phyloP scores from a whole-genome alignment of 2,797 vertebrate genomes.

The Alectoris magna region DNA sequence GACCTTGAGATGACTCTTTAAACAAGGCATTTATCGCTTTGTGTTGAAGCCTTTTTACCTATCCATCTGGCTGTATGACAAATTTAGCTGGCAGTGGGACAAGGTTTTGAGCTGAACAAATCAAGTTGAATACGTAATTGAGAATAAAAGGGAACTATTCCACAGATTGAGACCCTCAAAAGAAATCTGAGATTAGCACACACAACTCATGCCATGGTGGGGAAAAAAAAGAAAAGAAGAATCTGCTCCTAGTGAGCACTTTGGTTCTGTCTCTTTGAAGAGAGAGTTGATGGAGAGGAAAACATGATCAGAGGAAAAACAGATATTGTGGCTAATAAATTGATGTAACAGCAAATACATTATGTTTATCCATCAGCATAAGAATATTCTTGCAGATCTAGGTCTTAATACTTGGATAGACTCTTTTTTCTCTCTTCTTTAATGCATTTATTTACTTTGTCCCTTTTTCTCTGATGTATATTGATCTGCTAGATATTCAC shows the following conservation, averaged over 20 bases:
- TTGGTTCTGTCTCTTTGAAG: not conserved
- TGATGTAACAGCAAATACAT: not conserved
- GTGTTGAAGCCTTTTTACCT: not conserved
- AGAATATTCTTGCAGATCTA: not conserved
- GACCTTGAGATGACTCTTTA: not conserved
- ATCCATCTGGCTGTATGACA: not conserved
- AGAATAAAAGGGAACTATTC: not conserved
- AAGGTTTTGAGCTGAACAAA: not conserved
- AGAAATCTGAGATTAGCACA: not conserved
- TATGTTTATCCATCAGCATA: not conserved
- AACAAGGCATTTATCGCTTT: not conserved
- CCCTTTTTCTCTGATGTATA: not conserved
- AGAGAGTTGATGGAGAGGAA: not conserved
- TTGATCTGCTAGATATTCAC: not conserved
- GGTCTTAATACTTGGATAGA: accelerated
- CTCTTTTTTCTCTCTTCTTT: not conserved
- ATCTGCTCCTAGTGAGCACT: not conserved
- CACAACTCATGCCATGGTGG: too few species aligned
- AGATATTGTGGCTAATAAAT: not conserved
- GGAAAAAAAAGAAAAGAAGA: not conserved
- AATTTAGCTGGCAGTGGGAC: not conserved
- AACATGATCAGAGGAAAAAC: not conserved
- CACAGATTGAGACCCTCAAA: not conserved
- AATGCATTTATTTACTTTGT: not conserved
- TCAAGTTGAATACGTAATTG: not conserved